Percentiles rank a stretch among this genome's conserved stretches.
phyloP scores from a whole-genome alignment of 2,113 vertebrate species.

The Coturnix japonica region DNA sequence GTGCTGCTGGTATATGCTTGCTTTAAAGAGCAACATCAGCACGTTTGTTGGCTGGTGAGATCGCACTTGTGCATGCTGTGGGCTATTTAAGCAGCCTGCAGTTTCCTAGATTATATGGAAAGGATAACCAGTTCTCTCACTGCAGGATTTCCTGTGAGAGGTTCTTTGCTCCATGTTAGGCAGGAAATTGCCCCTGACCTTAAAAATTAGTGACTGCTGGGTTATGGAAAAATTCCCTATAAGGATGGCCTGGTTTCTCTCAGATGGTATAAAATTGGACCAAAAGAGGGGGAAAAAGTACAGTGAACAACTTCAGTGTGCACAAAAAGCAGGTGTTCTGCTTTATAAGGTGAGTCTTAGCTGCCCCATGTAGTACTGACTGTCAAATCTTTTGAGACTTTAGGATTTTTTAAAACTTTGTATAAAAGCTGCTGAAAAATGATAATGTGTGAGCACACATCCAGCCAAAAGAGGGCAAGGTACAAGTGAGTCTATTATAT shows the following conservation, averaged over 20 bases:
- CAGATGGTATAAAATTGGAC: background rate
- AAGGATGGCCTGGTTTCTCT: background rate
- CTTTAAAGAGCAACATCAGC: background rate
- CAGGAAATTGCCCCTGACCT: background rate
- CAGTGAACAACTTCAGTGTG: background rate
- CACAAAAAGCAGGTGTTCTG: background rate
- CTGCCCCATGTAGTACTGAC: background rate
- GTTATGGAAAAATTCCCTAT: background rate
- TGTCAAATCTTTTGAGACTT: background rate
- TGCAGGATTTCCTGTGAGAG: conserved; percentile 17
- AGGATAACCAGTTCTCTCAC: background rate
- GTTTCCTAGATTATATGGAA: background rate
- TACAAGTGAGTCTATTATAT: background rate
- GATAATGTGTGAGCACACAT: background rate
- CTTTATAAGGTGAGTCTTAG: background rate
- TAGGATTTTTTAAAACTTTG: background rate
- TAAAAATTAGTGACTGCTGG: background rate
- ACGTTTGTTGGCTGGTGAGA: background rate
- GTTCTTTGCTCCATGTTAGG: background rate
- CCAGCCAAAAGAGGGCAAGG: background rate
- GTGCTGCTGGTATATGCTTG: accelerated
- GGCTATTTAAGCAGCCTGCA: background rate
- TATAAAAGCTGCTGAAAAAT: background rate
- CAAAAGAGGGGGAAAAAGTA: background rate
- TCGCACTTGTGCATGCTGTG: background rate